These are phyloP conservation scores for Dimorphilus gyrociliatus DNA, from an alignment of 2,888 invertebrate species.

Conservation along the genomic window DNA sequence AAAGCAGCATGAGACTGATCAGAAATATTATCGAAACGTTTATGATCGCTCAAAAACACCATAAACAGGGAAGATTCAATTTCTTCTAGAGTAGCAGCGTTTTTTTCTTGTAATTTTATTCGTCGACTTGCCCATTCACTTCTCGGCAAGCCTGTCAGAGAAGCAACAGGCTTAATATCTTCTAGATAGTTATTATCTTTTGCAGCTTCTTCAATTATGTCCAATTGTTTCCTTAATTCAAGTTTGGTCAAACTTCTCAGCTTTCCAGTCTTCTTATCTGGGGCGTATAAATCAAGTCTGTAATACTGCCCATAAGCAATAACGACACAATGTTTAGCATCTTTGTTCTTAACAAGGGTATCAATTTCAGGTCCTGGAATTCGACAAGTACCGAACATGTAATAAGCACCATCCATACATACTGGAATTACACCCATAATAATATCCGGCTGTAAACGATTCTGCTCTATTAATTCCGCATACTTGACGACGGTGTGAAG, in stretches of 20 bases:
- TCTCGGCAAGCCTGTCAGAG: too few species aligned
- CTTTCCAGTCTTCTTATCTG: slow-evolving; percentile 14
- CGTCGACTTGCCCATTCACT: too few species aligned
- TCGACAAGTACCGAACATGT: slow-evolving; percentile 13
- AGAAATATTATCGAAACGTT: neutral
- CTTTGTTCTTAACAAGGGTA: slow-evolving; percentile 11
- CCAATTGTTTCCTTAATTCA: slow-evolving; percentile 13
- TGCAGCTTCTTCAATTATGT: slow-evolving; percentile 10
- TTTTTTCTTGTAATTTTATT: too few species aligned
- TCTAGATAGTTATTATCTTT: slow-evolving; percentile 12
- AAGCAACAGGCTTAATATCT: slow-evolving; percentile 26
- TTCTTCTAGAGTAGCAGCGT: slow-evolving; percentile 12
- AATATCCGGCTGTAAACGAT: slow-evolving; percentile 10
- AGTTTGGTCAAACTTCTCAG: slow-evolving; percentile 12
- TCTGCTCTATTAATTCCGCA: neutral
- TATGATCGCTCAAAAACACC: slow-evolving; percentile 11
- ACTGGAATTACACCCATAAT: slow-evolving; percentile 16
- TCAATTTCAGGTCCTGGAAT: slow-evolving; percentile 15
- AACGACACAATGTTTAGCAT: slow-evolving; percentile 14
- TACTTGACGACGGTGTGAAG: slow-evolving; percentile 13
- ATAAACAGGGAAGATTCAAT: slow-evolving; percentile 14
- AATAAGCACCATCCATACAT: slow-evolving; percentile 18
- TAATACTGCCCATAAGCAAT: slow-evolving; percentile 16
- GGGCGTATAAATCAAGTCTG: slow-evolving; percentile 13
- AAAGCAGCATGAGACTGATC: slow-evolving; percentile 2